Evolutionary conservation across 1,140 invertebrate genomes (phyloP).

Genomic region (Sitobion miscanthi): DNA sequence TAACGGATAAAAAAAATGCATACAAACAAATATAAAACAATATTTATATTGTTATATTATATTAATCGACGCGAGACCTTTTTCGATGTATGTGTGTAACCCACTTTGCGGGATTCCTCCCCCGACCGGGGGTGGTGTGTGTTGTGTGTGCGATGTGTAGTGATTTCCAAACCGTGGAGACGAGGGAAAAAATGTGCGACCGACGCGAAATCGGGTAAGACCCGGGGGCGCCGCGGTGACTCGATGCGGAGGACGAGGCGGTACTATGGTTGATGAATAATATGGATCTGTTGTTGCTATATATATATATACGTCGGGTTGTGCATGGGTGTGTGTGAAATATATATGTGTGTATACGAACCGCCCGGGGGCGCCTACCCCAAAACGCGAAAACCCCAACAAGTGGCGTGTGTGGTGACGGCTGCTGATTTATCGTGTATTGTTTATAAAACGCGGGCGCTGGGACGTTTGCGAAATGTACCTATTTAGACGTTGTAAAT

Average conservation of each 20-base stretch:
- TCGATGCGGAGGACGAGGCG: not conserved
- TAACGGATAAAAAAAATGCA: not conserved
- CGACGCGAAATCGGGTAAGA: not conserved
- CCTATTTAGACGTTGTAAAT: conserved; percentile 35
- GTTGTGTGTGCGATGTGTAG: not conserved
- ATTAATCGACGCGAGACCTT: not conserved
- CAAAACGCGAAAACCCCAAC: conserved; percentile 11
- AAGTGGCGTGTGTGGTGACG: not conserved
- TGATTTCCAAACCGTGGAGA: not conserved
- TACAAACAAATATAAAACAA: not conserved
- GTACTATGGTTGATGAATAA: conserved; percentile 19
- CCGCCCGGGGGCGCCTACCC: too few relatives aligned
- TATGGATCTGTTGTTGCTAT: not conserved
- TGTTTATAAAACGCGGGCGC: conserved; percentile 21
- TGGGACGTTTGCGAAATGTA: not conserved
- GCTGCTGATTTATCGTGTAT: conserved; percentile 33
- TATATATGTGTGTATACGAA: too few relatives aligned
- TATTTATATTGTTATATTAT: not conserved
- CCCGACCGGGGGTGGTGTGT: too few relatives aligned
- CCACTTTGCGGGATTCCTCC: too few relatives aligned
- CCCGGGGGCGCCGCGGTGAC: too few relatives aligned
- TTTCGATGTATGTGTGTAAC: not conserved
- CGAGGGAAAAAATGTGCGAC: not conserved
- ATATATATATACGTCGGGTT: too few relatives aligned
- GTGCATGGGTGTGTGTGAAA: too few relatives aligned